phyloP scores from a whole-genome alignment of 2,113 vertebrate species.

The Puma concolor region DNA sequence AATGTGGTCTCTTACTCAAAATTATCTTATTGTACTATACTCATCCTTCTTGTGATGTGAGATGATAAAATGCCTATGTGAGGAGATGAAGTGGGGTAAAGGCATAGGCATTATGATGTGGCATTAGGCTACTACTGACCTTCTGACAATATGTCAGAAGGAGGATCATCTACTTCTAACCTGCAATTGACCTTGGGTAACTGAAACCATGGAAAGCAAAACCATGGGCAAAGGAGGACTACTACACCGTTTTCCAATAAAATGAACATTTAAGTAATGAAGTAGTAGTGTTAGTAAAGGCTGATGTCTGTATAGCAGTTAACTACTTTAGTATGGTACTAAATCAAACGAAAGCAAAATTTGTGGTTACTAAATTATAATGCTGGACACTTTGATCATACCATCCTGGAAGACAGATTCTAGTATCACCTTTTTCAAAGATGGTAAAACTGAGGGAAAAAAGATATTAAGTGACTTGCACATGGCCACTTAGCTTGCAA shows the following conservation, averaged over 20 bases:
- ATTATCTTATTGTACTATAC: not conserved
- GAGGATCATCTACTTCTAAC: not conserved
- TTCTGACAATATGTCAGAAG: not conserved
- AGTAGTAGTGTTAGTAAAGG: not conserved
- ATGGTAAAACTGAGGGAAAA: not conserved
- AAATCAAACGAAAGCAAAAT: conserved; percentile 42
- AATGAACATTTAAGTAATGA: not conserved
- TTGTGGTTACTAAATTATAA: not conserved
- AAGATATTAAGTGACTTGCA: not conserved
- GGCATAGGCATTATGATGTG: not conserved
- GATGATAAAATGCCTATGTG: not conserved
- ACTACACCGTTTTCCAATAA: not conserved
- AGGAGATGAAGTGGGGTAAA: not conserved
- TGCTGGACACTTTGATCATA: not conserved
- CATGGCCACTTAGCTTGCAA: not conserved
- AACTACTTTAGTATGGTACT: not conserved
- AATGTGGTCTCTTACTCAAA: not conserved
- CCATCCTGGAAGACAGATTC: not conserved
- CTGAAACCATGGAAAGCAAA: not conserved
- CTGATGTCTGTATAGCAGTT: not conserved
- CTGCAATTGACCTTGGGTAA: not conserved
- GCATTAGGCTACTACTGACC: not conserved
- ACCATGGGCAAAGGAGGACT: not conserved
- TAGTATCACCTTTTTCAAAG: not conserved
- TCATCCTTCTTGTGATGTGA: not conserved